Conservation (phyloP, 1,140 invertebrate genomes). For the Protaetia brevitarsis region DNA sequence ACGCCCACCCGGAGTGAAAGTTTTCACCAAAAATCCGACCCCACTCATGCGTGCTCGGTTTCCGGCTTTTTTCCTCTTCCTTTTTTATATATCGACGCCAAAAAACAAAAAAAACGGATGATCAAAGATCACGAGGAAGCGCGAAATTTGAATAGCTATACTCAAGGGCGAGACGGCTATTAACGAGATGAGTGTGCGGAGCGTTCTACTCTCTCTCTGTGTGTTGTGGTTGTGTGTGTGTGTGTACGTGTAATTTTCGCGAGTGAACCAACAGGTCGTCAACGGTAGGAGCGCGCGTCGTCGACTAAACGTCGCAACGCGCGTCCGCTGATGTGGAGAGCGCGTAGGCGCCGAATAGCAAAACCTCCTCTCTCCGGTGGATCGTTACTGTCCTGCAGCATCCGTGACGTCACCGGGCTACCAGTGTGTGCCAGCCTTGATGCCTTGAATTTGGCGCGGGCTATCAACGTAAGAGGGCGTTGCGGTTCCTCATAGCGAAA, state of each 20-base stretch:
- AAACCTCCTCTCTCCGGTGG: slow-evolving; percentile 21
- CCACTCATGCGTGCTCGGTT: slow-evolving; percentile 53
- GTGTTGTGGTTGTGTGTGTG: neutral
- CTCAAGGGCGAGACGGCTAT: neutral
- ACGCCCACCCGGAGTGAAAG: slow-evolving; percentile 61
- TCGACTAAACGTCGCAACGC: slow-evolving; percentile 26
- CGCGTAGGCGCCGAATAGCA: slow-evolving; percentile 22
- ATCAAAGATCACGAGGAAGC: too few relatives aligned
- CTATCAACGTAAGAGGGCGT: neutral
- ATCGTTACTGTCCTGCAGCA: slow-evolving; percentile 29
- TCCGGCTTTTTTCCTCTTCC: too few relatives aligned
- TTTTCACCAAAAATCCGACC: slow-evolving; percentile 64
- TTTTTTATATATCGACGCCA: too few relatives aligned
- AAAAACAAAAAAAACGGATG: too few relatives aligned
- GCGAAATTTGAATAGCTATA: neutral
- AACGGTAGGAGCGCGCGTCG: slow-evolving; percentile 18
- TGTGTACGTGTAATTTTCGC: neutral
- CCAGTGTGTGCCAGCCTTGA: neutral
- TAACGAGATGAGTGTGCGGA: neutral
- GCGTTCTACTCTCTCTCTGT: neutral
- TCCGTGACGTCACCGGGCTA: slow-evolving; percentile 26
- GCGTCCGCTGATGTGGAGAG: slow-evolving; percentile 10
- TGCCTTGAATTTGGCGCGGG: neutral
- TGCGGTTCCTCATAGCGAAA: neutral
- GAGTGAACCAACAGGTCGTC: slow-evolving; percentile 25